A percentile compares a stretch with the other conserved stretches of the same genome.
Conservation (phyloP, 2,113 vertebrate species). For the Phasianus colchicus region DNA sequence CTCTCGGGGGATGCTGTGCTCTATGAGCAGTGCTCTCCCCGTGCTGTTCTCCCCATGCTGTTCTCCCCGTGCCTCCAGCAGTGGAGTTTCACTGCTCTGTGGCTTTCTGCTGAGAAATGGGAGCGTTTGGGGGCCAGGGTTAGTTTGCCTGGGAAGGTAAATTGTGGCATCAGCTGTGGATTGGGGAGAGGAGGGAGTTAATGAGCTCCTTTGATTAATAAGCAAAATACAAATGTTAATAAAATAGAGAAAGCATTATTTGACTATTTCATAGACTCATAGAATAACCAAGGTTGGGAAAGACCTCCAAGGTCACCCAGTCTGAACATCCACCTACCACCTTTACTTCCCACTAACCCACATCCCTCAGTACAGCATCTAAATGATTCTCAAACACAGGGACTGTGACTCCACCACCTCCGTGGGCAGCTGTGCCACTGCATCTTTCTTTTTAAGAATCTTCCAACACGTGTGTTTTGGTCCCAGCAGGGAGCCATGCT, state of each 20-base stretch:
- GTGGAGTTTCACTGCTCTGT: background rate
- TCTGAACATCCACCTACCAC: too few species aligned
- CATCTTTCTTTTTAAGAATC: too few species aligned
- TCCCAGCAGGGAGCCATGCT: background rate
- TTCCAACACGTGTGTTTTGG: background rate
- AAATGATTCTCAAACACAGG: too few species aligned
- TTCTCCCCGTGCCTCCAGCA: background rate
- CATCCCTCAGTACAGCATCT: too few species aligned
- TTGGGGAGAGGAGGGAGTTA: rapidly evolving
- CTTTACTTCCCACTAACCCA: too few species aligned
- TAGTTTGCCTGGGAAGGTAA: background rate
- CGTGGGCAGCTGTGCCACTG: too few species aligned
- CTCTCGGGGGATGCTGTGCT: background rate
- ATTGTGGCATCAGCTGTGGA: background rate
- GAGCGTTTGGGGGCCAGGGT: background rate
- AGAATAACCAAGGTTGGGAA: too few species aligned
- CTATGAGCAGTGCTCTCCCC: background rate
- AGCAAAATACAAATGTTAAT: background rate
- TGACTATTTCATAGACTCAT: background rate
- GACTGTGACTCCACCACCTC: too few species aligned
- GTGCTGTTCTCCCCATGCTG: background rate
- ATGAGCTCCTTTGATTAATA: background rate
- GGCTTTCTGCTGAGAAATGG: background rate
- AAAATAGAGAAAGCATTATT: rapidly evolving
- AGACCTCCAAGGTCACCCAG: too few species aligned